Evolutionary conservation across 2,888 invertebrate genomes (phyloP), one percentile per base, ranked within the genome.

Genomic region (Muschampia staudingeri): DNA sequence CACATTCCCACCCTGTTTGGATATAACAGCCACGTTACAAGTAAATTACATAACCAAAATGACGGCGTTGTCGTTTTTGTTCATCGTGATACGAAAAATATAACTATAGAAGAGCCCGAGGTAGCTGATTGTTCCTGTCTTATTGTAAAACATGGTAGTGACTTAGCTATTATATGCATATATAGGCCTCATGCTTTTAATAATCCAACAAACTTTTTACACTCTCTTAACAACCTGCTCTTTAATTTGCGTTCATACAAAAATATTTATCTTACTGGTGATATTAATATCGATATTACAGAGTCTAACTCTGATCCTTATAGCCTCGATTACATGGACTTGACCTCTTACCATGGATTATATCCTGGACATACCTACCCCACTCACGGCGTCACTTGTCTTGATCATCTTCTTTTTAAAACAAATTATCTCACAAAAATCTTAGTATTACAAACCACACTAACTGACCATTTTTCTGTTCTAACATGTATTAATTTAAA

Each of bases 111-210:
- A 9, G 69, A 69, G 25, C 40, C 69, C 0, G 12, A 16, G 1
- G n/a, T 69, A 16, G n/a, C 11, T 7, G 69, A 69, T 1, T 16
- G 16, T 7, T 37, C 34, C 19, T 69, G 69, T 69, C 69, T 69
- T 37, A 1, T 69, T 4, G 5, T 69, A 7, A 69, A 69, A n/a
- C 19, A 19, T 65, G 19, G 3, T 4, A 34, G 16, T 14, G 69
- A 69, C 19, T 37, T 40, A 16, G 69, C 70, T 14, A 40, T 70
- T 40, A 16, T 70, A 16, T 37, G 37, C 7, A 70, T 70, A 2
- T 70, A 70, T 70, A 37, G 70, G n/a, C 70, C 70, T n/a, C 16
- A 70, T 37, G 70, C 40, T 7, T 70, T 70, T n/a, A 70, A n/a
- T 9, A 70, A 70, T 9, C 40, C 70, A n/a, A 6, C 70, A 6